Conservation (phyloP, 2,113 vertebrate species). For the Condylura cristata region DNA sequence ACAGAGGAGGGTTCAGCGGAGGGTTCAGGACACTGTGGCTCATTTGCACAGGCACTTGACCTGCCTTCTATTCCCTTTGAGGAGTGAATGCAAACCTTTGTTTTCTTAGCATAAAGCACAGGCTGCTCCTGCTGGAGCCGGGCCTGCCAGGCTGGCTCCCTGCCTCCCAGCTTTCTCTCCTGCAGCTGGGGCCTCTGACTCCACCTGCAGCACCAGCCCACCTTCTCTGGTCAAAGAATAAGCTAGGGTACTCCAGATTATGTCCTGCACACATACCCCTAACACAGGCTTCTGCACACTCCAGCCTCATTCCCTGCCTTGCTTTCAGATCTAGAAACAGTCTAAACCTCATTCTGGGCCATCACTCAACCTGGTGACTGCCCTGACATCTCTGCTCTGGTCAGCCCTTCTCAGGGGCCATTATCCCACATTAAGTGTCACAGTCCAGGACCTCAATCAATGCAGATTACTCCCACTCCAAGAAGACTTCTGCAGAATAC, state of each 20-base stretch:
- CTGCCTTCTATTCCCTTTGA: not conserved
- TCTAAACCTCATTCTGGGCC: not conserved
- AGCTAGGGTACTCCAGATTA: fast-evolving
- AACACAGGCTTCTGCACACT: not conserved
- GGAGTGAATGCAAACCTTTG: not conserved
- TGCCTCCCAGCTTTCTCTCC: not conserved
- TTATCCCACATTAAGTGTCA: not conserved
- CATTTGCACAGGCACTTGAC: not conserved
- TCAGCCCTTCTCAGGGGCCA: not conserved
- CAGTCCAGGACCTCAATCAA: no score
- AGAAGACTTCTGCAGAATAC: not conserved
- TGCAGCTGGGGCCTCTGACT: not conserved
- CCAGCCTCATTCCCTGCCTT: not conserved
- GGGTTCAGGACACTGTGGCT: not conserved
- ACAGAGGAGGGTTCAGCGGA: not conserved
- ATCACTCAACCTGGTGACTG: not conserved
- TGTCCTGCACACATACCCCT: not conserved
- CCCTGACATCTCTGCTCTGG: not conserved
- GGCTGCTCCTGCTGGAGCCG: not conserved
- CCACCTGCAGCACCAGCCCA: not conserved
- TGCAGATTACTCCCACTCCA: no score
- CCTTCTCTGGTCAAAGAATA: not conserved
- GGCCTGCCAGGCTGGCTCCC: not conserved
- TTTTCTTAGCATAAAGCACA: not conserved
- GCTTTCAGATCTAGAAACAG: not conserved